phyloP scores from a whole-genome alignment of 1,140 invertebrate species.

The Listronotus bonariensis region DNA sequence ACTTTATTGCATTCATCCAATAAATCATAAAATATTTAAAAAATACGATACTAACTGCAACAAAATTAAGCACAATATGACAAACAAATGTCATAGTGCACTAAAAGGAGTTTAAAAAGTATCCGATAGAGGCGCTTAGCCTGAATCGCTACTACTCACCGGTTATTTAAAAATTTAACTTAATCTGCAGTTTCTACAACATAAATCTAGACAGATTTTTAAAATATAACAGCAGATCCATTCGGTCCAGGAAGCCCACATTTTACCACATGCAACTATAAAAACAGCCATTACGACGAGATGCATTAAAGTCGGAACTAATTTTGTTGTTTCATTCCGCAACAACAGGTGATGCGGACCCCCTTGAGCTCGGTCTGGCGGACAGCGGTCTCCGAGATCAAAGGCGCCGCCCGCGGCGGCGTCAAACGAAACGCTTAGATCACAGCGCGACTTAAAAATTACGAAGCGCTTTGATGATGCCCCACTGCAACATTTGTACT shows the following conservation, averaged over 20 bases:
- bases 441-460: constrained; percentile 37
- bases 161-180: no score
- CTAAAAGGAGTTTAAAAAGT: no score
- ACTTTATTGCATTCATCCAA: no score
- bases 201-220: no score
- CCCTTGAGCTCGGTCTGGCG: constrained; percentile 12
- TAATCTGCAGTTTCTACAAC: no score
- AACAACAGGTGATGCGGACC: constrained; percentile 32
- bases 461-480: constrained; percentile 39
- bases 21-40: no score
- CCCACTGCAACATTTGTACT: constrained; percentile 34
- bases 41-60: no score
- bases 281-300: neutral
- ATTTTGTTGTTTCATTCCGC: constrained; percentile 32
- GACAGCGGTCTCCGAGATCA: constrained; percentile 23
- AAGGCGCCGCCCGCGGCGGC: constrained; percentile 28
- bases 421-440: constrained; percentile 32
- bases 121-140: no score
- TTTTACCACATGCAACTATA: neutral
- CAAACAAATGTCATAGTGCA: no score
- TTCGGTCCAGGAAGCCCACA: constrained; percentile 1
- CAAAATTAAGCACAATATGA: no score
- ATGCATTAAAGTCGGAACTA: constrained; percentile 5
- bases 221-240: neutral
- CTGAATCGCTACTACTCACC: no score